Conservation (phyloP, 2,113 vertebrate species). For the Glareola pratincola region DNA sequence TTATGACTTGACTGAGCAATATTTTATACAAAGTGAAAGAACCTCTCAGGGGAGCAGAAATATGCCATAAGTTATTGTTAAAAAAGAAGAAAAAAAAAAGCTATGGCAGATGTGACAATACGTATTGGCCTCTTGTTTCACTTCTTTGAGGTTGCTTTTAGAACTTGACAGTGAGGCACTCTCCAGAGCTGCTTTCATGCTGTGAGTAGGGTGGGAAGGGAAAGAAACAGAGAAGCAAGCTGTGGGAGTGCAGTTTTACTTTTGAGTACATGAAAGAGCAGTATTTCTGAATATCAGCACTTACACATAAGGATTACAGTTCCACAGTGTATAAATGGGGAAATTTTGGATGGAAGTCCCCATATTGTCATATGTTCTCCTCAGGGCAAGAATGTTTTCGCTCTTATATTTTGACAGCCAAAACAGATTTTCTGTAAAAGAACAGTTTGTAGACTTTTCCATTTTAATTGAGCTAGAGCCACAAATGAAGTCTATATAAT, state of each 20-base stretch:
- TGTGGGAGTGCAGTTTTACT: slow-evolving; percentile 8
- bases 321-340: background rate
- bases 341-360: background rate
- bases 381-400: background rate
- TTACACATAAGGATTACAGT: background rate
- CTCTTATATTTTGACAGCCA: background rate
- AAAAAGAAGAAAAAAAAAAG: background rate
- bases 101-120: background rate
- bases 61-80: background rate
- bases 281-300: slow-evolving; percentile 45
- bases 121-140: background rate
- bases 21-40: background rate
- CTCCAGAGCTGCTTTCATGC: background rate
- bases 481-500: background rate
- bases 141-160: background rate
- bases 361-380: background rate
- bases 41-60: background rate
- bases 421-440: slow-evolving; percentile 13
- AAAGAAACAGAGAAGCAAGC: slow-evolving; percentile 6
- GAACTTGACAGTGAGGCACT: background rate
- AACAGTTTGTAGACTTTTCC: background rate
- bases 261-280: background rate
- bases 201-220: slow-evolving; percentile 10
- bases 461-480: background rate
- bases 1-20: background rate